These are phyloP conservation scores for Thunnus thynnus DNA, from an alignment of 2,113 vertebrate species.

Conservation along the genomic window DNA sequence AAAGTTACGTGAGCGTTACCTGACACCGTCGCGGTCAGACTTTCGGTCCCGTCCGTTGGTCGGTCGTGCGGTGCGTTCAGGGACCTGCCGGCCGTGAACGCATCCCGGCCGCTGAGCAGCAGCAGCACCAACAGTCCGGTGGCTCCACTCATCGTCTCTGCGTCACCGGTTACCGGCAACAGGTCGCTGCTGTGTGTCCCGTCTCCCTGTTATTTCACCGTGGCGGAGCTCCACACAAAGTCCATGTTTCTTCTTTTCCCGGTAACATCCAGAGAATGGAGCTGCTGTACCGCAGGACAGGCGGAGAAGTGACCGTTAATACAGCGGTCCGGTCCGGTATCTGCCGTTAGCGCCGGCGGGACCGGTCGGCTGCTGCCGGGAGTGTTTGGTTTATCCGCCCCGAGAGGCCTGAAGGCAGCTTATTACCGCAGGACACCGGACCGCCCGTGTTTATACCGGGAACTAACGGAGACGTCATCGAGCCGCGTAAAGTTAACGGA, in stretches of 20 bases:
- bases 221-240: conserved; percentile 13
- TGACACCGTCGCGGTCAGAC: conserved; percentile 5
- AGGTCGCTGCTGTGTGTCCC: conserved; percentile 38
- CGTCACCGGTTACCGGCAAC: conserved; percentile 60
- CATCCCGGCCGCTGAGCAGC: conserved; percentile 57
- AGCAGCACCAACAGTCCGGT: conserved; percentile 42
- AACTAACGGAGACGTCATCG: conserved; percentile 35
- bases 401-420: background rate
- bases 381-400: background rate
- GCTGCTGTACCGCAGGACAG: background rate
- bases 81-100: conserved; percentile 49
- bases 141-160: conserved; percentile 58
- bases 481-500: background rate
- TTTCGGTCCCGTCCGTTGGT: conserved; percentile 29
- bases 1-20: conserved; percentile 22
- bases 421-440: background rate
- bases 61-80: conserved; percentile 61
- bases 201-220: conserved; percentile 55
- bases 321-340: background rate
- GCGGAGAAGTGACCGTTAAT: conserved; percentile 5
- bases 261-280: background rate
- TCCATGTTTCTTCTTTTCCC: conserved; percentile 37
- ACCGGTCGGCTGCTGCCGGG: no score
- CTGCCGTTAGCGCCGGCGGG: background rate
- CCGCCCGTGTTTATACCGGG: conserved; percentile 42